Base-by-base conservation (phyloP, 1,140 invertebrate species). In the Papilio machaon region DNA sequence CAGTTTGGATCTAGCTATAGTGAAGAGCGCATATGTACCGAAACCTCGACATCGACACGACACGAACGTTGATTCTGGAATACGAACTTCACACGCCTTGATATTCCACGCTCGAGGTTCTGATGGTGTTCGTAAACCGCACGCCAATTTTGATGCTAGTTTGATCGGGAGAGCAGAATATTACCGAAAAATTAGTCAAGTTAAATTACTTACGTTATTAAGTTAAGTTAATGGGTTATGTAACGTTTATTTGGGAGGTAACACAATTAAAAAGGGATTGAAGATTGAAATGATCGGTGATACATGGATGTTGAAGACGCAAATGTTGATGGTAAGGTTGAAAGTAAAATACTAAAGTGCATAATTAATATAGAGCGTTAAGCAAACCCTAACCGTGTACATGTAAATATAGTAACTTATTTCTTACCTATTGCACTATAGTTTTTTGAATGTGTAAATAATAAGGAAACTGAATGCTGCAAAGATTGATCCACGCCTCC, bases 361-460 rank as follows among this genome's bases (percentile, higher is more conserved):
- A 43, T 43, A 43, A 43, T n/a, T 58, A 58, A 58, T n/a, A n/a
- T 54, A 54, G 15, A 54, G 17, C 17, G 52, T 11, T 52, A 15
- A 17, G 13, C 13, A 54, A 54, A 9, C 38, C 38, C 4, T 43
- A 43, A 43, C n/a, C n/a, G 7, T 58, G 17, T 2, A 58, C 2
- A 9, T 58, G n/a, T 58, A 58, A 58, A 58, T 9, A 11, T 11
- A 49, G 47, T 9, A 9, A 49, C 10, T 49, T 58, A 58, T 9
- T 49, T 75, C 91, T 89, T 77, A 94, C 93, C 92, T 73, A 93
- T 83, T 58, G 91, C 91, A 52, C 88, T 92, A 77, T 94, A 92
- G 80, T 94, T 94, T 60, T 90, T 91, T 17, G 90, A 87, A 67
- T 94, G 93, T 15, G 88, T 87, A 58, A 92, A 94, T 7, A 93